Evolutionary conservation across 53 echinoderm and acorn worm genomes (phyloP).

Genomic region (Zoroaster sp.): DNA sequence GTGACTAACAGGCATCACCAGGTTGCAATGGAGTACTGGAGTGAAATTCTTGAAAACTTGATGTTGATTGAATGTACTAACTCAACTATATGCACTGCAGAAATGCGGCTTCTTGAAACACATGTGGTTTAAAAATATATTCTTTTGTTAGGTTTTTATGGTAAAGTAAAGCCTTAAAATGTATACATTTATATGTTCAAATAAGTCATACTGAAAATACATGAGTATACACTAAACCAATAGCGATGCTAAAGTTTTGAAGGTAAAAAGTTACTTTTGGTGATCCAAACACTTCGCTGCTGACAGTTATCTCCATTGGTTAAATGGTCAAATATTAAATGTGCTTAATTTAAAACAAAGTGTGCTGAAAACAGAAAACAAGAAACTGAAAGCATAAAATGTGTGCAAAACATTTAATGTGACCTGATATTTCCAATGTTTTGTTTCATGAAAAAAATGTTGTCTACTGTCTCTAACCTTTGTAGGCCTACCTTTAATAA

Average conservation of each 20-base stretch:
- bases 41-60: slow-evolving; percentile 22
- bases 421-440: too few relatives aligned
- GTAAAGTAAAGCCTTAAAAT: too few relatives aligned
- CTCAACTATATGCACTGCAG: too few relatives aligned
- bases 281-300: not conserved
- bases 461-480: too few relatives aligned
- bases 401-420: too few relatives aligned
- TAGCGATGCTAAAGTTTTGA: not conserved
- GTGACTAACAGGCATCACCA: slow-evolving; percentile 35
- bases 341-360: not conserved
- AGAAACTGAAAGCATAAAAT: not conserved
- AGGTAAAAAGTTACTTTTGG: not conserved
- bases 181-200: too few relatives aligned
- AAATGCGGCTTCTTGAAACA: too few relatives aligned
- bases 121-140: too few relatives aligned
- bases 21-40: slow-evolving; percentile 13
- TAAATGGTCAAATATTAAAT: not conserved
- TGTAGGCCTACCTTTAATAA: too few relatives aligned
- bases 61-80: not conserved
- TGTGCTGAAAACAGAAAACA: not conserved
- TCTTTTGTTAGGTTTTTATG: too few relatives aligned
- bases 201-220: too few relatives aligned
- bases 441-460: too few relatives aligned
- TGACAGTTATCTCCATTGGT: not conserved
- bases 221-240: not conserved